phyloP scores from a whole-genome alignment of 2,888 invertebrate species.

The Hecatera dysodea region DNA sequence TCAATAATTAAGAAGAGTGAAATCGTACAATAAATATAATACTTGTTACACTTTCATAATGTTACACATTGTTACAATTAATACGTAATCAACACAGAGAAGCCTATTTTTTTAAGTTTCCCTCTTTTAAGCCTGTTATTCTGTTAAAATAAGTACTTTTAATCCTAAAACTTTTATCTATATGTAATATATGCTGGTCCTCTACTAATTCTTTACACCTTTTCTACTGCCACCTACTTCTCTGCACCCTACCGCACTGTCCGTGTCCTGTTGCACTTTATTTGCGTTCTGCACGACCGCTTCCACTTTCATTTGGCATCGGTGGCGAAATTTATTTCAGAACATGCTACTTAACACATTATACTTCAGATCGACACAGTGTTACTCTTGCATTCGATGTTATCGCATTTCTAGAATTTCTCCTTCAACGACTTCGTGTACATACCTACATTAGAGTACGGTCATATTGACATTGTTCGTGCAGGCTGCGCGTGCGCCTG shows the following conservation, averaged over 20 bases:
- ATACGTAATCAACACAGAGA: slow-evolving; percentile 83
- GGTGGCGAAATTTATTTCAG: slow-evolving; percentile 71
- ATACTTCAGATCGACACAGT: slow-evolving; percentile 83
- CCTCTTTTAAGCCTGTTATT: slow-evolving; percentile 78
- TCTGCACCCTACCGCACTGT: slow-evolving; percentile 78
- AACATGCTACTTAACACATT: slow-evolving; percentile 81
- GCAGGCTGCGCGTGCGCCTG: slow-evolving; percentile 74
- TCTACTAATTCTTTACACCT: slow-evolving; percentile 68
- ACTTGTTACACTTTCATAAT: slow-evolving; percentile 88
- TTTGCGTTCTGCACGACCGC: slow-evolving; percentile 84
- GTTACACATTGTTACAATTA: slow-evolving; percentile 87
- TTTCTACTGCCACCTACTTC: slow-evolving; percentile 58
- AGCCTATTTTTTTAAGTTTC: slow-evolving; percentile 86
- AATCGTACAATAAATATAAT: slow-evolving; percentile 88
- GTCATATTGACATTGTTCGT: slow-evolving; percentile 71
- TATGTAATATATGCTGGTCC: slow-evolving; percentile 63
- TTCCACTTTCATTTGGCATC: slow-evolving; percentile 80
- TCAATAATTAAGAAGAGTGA: slow-evolving; percentile 86
- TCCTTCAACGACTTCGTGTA: slow-evolving; percentile 80
- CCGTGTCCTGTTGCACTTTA: slow-evolving; percentile 85
- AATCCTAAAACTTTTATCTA: slow-evolving; percentile 66
- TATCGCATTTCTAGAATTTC: slow-evolving; percentile 79
- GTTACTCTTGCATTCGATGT: slow-evolving; percentile 85
- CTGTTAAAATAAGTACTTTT: slow-evolving; percentile 74
- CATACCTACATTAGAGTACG: slow-evolving; percentile 74